Evolutionary conservation across 2,888 invertebrate genomes (phyloP).

Genomic region (Endomychus coccineus): DNA sequence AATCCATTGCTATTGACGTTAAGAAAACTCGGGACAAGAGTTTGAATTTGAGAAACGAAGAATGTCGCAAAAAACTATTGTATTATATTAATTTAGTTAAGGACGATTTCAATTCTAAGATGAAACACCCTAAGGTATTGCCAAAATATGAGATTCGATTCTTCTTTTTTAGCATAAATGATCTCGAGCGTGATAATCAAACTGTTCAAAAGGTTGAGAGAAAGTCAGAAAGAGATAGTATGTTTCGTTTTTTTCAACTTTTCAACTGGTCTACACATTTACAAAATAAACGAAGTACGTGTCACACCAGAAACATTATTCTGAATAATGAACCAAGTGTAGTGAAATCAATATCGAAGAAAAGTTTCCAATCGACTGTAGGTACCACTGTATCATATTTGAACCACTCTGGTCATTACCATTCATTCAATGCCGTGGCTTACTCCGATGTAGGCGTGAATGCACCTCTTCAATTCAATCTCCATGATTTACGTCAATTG

Average conservation of each 20-base stretch:
- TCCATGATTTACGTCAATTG: too few species aligned
- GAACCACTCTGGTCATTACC: too few species aligned
- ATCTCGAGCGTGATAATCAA: conserved; percentile 2
- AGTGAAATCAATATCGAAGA: too few species aligned
- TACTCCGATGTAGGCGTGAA: too few species aligned
- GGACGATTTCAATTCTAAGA: conserved; percentile 8
- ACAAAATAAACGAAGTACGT: too few species aligned
- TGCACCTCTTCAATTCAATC: too few species aligned
- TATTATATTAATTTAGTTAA: conserved; percentile 10
- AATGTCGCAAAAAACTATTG: conserved; percentile 5
- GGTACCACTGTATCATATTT: too few species aligned
- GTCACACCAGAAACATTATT: too few species aligned
- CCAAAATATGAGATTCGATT: conserved; percentile 10
- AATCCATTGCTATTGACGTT: conserved; percentile 26
- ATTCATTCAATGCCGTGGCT: too few species aligned
- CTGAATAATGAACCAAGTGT: too few species aligned
- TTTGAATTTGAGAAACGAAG: not conserved
- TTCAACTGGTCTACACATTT: conserved; percentile 4
- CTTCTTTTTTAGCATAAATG: conserved; percentile 9
- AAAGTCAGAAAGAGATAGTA: not conserved
- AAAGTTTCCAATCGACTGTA: too few species aligned
- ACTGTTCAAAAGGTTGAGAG: conserved; percentile 4
- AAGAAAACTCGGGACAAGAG: conserved; percentile 10
- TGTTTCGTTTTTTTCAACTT: conserved; percentile 7
- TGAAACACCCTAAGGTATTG: conserved; percentile 3